Base-by-base conservation (phyloP, 53 echinoderm and acorn worm genomes). In the Actinopyga echinites region DNA sequence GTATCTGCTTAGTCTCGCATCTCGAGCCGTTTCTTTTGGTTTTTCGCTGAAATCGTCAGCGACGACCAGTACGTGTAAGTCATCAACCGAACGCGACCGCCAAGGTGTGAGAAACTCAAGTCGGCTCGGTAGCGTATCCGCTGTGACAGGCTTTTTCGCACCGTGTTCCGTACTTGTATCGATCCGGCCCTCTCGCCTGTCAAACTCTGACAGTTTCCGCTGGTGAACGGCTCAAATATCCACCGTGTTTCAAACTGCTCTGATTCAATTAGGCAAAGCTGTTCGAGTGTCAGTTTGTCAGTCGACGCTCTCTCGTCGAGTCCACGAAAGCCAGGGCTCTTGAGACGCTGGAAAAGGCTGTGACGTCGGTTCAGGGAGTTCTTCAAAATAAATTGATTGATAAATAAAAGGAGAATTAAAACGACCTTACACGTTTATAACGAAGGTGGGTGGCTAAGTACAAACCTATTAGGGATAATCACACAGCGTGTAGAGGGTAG, bases 121-220 rank as follows among this genome's bases (percentile, higher is more conserved):
- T 78, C 56, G 78, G 78, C 52, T 78, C 78, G 34, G 78, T 30
- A 56, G 57, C 78, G 78, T 55, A 78, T 78, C 78, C 55, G 57
- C 55, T 57, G 29, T 78, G 78, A 78, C 78, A 78, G 57, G 78
- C 78, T 78, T 57, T 78, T 78, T 78, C 78, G 78, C 30, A 78
- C 53, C 78, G 78, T 52, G 78, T 78, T 78, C 56, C 78, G 78
- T 78, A 56, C 78, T 54, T 52, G 55, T 78, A 78, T 78, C 78
- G 78, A 78, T 78, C 78, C 78, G 78, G 56, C 56, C 78, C 78
- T 78, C 57, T 78, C 78, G 78, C 57, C 78, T 78, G 78, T 78
- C 78, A 78, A 78, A 78, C 78, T 24, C 57, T 78, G 78, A 78
- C 78, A 78, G 55, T 26, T 78, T 78, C 55, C 56, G 78, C 33